A percentile compares a stretch with the other conserved stretches of the same genome.
These are phyloP conservation scores for Cephus runcator DNA, from an alignment of 2,888 invertebrate genomes.

Conservation along the genomic window DNA sequence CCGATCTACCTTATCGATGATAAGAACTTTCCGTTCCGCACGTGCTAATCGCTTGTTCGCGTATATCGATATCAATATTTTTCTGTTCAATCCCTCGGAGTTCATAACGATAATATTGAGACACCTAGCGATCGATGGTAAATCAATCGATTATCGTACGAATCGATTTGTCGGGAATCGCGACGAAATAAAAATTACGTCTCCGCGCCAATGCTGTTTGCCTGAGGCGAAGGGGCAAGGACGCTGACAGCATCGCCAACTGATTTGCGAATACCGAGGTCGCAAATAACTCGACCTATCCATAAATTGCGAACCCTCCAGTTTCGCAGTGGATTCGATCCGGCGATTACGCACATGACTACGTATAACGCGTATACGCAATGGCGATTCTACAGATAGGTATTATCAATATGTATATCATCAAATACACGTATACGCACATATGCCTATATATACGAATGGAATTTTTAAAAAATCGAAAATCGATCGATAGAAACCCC, in stretches of 20 bases:
- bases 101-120: background rate
- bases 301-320: background rate
- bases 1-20: background rate
- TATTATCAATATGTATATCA: background rate
- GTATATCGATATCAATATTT: background rate
- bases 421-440: background rate
- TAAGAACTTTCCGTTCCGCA: background rate
- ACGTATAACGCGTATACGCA: background rate
- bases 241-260: conserved; percentile 25
- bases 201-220: conserved; percentile 18
- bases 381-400: background rate
- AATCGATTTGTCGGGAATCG: background rate
- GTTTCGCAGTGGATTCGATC: background rate
- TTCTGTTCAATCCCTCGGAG: background rate
- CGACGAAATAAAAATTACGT: conserved; percentile 37
- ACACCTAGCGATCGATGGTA: background rate
- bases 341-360: background rate
- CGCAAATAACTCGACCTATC: conserved; percentile 7
- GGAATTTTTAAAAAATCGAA: background rate
- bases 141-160: background rate
- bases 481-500: background rate
- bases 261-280: conserved; percentile 35
- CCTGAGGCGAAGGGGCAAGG: background rate
- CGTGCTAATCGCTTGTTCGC: background rate
- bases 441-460: background rate